Conservation (phyloP, 2,888 invertebrate species). For the Dastarcus helophoroides region DNA sequence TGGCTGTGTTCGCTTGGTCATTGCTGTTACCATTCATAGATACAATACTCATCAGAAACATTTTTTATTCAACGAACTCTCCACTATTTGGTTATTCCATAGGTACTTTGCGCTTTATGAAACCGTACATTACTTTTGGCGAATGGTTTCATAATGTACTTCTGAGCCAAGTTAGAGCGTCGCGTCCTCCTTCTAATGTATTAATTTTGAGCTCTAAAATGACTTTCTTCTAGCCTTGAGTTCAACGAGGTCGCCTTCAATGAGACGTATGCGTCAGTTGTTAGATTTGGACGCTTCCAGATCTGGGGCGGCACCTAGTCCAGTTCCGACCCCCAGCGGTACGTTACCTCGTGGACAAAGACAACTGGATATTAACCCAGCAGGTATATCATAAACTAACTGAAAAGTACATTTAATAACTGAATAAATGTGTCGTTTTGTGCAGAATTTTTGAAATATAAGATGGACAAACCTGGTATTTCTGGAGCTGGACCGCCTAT, state of each 20-base stretch:
- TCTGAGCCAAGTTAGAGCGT: no score
- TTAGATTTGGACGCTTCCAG: conserved; percentile 53
- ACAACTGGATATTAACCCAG: conserved; percentile 80
- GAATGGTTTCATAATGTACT: no score
- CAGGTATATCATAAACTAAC: conserved; percentile 41
- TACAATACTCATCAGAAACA: no score
- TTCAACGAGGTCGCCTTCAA: conserved; percentile 55
- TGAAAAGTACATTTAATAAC: not conserved
- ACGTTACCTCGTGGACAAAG: conserved; percentile 61
- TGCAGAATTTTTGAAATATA: conserved; percentile 81
- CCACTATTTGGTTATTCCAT: no score
- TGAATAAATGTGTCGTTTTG: conserved; percentile 13
- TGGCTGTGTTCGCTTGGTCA: no score
- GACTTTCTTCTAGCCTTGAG: conserved; percentile 26
- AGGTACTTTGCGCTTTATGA: no score
- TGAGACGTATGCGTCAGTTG: conserved; percentile 69
- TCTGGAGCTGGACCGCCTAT: conserved; percentile 24
- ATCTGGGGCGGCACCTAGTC: conserved; percentile 50
- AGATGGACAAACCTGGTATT: conserved; percentile 64
- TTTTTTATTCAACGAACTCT: no score
- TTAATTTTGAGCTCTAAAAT: not conserved
- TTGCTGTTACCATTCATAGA: no score
- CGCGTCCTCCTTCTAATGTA: no score
- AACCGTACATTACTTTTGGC: no score
- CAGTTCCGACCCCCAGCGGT: conserved; percentile 67